Base-by-base conservation (phyloP, 2,888 invertebrate genomes). In the Diploptera punctata region DNA sequence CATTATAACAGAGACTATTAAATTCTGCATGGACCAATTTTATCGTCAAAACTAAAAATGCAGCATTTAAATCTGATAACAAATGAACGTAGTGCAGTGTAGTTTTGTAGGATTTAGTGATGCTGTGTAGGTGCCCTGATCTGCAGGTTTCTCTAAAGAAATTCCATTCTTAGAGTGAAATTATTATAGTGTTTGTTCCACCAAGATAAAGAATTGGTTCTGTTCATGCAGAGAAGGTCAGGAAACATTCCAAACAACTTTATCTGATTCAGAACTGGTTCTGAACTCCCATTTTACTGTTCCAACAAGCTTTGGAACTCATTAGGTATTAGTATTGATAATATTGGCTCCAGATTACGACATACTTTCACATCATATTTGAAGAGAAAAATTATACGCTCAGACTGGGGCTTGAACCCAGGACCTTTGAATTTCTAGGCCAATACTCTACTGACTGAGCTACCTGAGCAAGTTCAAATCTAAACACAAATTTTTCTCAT, bases 1-100 rank as follows among this genome's bases (percentile, higher is more conserved):
- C 9, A 57, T 29, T 57, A 29, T 24, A 29, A 21, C 26, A 3
- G n/a, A 57, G n/a, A 24, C 31, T 57, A 21, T 29, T 57, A 31
- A 29, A 31, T 29, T n/a, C 0, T 57, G 57, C 57, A 57, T 31
- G 57, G 57, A 57, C 57, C 57, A 57, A 57, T 57, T 29, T 57
- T 29, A 57, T 57, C 29, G 16, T 57, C n/a, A 29, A 24, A 26
- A 24, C 21, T 16, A 24, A 57, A 57, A 16, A n/a, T n/a, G 57
- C 57, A 57, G 57, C 5, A 9, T 29, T 31, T 24, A 57, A n/a
- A 21, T 13, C 10, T n/a, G n/a, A 4, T 57, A 5, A 57, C n/a
- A 21, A 24, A 29, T 13, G 16, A n/a, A 2, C 16, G 31, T 5
- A 29, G 57, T 24, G 31, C 29, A 26, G 18, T 31, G n/a, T 57